Conservation (phyloP, 2,113 vertebrate species). For the Orientallactaga bullata region DNA sequence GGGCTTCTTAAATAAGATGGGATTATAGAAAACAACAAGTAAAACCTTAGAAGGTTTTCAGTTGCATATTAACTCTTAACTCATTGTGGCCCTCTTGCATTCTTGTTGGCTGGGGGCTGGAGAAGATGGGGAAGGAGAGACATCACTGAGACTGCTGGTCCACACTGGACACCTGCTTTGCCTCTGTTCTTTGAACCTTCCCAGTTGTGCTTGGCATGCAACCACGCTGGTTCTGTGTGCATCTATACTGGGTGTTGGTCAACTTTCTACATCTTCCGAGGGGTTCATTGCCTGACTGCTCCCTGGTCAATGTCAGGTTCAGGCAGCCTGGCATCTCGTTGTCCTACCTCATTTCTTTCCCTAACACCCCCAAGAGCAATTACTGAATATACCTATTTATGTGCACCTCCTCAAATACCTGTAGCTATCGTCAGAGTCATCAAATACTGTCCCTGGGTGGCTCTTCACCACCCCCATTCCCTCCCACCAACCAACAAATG, state of each 20-base stretch:
- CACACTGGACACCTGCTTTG: not conserved
- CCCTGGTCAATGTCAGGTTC: not conserved
- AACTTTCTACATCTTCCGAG: not conserved
- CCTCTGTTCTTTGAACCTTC: not conserved
- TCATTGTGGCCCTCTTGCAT: not conserved
- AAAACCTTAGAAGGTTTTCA: not conserved
- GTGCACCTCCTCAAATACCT: not conserved
- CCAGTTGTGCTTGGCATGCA: not conserved
- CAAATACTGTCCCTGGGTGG: not conserved
- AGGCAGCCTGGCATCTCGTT: not conserved
- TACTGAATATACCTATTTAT: not conserved
- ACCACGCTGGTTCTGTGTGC: not conserved
- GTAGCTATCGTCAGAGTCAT: not conserved
- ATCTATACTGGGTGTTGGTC: not conserved
- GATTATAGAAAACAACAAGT: not conserved
- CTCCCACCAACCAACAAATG: slow-evolving; percentile 25
- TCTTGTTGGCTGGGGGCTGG: not conserved
- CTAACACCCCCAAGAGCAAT: not conserved
- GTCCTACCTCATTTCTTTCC: not conserved
- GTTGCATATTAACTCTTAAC: not conserved
- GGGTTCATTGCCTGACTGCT: not conserved
- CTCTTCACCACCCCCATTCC: not conserved
- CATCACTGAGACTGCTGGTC: not conserved
- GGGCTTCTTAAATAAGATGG: not conserved
- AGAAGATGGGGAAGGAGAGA: not conserved